These are phyloP conservation scores for Drosophila teissieri DNA, from an alignment of 1,140 invertebrate genomes.

Conservation along the genomic window DNA sequence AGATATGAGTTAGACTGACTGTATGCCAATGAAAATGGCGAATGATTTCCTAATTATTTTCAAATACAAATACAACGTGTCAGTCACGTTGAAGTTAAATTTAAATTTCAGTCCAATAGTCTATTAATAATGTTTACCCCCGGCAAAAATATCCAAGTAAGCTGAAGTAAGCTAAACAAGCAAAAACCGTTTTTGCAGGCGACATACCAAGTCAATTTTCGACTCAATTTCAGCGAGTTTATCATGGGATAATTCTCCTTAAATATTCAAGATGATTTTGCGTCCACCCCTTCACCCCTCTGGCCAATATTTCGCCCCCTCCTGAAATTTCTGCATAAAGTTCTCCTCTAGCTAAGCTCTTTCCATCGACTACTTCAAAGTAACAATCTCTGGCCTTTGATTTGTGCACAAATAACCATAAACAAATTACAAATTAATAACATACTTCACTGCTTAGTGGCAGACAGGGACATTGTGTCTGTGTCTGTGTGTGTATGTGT, in stretches of 20 bases:
- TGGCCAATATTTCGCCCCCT: not conserved
- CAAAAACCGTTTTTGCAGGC: conserved; percentile 10
- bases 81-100: too few relatives aligned
- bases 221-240: conserved; percentile 43
- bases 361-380: conserved; percentile 58
- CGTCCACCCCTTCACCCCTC: not conserved
- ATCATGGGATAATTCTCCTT: conserved; percentile 38
- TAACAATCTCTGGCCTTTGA: conserved; percentile 79
- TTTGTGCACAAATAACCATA: conserved; percentile 82
- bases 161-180: conserved; percentile 2
- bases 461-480: conserved; percentile 13
- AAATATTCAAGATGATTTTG: conserved; percentile 45
- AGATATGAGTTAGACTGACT: conserved; percentile 4
- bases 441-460: conserved; percentile 76
- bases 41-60: not conserved
- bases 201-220: conserved; percentile 38
- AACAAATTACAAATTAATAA: conserved; percentile 82
- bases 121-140: conserved; percentile 11
- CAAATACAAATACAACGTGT: too few relatives aligned
- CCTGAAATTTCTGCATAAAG: conserved; percentile 25
- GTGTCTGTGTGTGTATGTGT: not conserved
- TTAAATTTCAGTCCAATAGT: not conserved
- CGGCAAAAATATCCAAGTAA: not conserved
- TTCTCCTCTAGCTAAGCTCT: conserved; percentile 46
- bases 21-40: not conserved